Evolutionary conservation across 2,113 vertebrate species (phyloP).

Genomic region (Myocastor coypus): DNA sequence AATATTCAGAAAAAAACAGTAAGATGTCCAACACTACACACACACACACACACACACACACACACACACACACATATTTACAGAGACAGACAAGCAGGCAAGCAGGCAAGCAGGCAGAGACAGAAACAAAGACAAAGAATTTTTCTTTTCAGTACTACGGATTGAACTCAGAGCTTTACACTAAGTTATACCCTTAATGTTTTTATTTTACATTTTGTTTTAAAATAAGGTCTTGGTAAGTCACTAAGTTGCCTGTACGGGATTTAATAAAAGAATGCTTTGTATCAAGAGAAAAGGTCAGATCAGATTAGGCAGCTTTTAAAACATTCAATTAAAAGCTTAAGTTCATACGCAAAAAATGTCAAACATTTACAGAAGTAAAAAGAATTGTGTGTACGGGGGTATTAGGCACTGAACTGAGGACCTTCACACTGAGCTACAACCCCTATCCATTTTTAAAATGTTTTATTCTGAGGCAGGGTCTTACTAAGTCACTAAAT

Average conservation of each 20-base stretch:
- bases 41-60: no score
- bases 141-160: not conserved
- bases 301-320: not conserved
- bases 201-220: not conserved
- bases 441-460: not conserved
- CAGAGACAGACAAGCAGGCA: no score
- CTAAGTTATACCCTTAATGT: not conserved
- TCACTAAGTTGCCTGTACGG: not conserved
- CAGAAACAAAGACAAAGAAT: not conserved
- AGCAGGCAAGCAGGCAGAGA: no score
- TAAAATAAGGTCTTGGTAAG: not conserved
- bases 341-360: constrained; percentile 57
- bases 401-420: not conserved
- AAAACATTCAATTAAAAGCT: constrained; percentile 30
- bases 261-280: constrained; percentile 38
- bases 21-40: not conserved
- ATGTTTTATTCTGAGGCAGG: not conserved
- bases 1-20: not conserved
- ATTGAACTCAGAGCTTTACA: not conserved
- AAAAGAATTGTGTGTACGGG: not conserved
- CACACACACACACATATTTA: no score
- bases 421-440: not conserved
- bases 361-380: not conserved
- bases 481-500: not conserved
- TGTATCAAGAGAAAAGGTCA: constrained; percentile 6